A percentile compares a stretch with the other conserved stretches of the same genome.
phyloP scores from a whole-genome alignment of 2,797 vertebrate species.

The Lacerta bilineata region DNA sequence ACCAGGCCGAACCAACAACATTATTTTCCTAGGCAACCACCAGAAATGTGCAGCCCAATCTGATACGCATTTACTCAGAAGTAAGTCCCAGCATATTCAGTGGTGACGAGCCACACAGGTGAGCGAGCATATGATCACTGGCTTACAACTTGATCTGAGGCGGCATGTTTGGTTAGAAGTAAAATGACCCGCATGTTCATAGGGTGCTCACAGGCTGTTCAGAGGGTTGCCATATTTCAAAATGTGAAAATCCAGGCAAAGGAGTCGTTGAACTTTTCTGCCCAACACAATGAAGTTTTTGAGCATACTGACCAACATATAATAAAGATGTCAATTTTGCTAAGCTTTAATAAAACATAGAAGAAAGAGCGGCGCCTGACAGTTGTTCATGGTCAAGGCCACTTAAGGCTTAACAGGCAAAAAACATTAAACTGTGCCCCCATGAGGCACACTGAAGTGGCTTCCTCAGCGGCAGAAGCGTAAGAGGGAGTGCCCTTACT shows the following conservation, averaged over 20 bases:
- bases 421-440: neutral
- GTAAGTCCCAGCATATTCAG: neutral
- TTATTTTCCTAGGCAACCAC: neutral
- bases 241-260: too few relatives aligned
- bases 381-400: neutral
- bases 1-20: neutral
- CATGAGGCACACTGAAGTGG: too few relatives aligned
- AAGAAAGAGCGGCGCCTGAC: neutral
- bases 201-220: too few relatives aligned
- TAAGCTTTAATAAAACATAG: neutral
- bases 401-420: neutral
- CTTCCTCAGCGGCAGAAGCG: too few relatives aligned
- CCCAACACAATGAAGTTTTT: too few relatives aligned
- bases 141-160: too few relatives aligned
- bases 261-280: too few relatives aligned
- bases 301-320: neutral
- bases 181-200: neutral
- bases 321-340: neutral
- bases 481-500: accelerated
- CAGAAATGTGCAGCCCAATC: neutral
- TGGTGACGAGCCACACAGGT: too few relatives aligned
- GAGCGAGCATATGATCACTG: neutral
- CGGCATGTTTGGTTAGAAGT: neutral
- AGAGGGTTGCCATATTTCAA: too few relatives aligned
- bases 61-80: too few relatives aligned